Evolutionary conservation across 2,888 invertebrate species (phyloP).

Genomic region (Hirtodrosophila duncani): DNA sequence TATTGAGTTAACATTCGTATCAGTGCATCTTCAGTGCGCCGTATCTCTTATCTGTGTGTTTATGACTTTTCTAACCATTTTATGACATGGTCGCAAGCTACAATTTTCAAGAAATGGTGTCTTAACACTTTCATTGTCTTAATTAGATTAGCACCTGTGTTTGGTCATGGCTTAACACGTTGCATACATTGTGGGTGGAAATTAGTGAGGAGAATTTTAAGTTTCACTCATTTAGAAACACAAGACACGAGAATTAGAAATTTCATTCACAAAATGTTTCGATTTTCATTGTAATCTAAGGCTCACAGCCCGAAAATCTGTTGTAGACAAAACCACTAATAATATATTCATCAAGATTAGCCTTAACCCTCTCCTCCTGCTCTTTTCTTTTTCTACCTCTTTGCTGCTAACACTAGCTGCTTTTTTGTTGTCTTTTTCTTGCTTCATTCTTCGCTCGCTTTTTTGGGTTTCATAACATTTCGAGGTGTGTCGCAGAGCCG

Average conservation of each 20-base stretch:
- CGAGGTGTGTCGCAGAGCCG: slow-evolving; percentile 48
- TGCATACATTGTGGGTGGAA: slow-evolving; percentile 4
- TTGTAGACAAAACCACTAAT: slow-evolving; percentile 9
- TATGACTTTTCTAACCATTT: slow-evolving; percentile 24
- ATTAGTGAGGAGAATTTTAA: background rate
- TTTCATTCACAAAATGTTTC: too few relatives aligned
- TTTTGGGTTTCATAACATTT: slow-evolving; percentile 29
- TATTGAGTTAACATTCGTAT: slow-evolving; percentile 51
- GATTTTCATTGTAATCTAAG: too few relatives aligned
- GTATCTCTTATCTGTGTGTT: slow-evolving; percentile 32
- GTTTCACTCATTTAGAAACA: too few relatives aligned
- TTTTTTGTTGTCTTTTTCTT: slow-evolving; percentile 5
- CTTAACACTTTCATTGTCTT: slow-evolving; percentile 60
- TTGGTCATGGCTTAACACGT: slow-evolving; percentile 7
- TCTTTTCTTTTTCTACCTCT: background rate
- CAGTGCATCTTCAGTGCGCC: slow-evolving; percentile 31
- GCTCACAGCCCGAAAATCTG: too few relatives aligned
- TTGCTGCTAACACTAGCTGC: slow-evolving; percentile 2
- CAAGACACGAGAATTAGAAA: too few relatives aligned
- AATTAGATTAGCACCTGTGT: slow-evolving; percentile 40
- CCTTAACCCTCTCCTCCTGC: slow-evolving; percentile 26
- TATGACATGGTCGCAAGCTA: slow-evolving; percentile 21
- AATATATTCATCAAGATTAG: slow-evolving; percentile 52
- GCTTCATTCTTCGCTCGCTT: background rate
- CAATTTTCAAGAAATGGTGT: slow-evolving; percentile 46